Conservation (phyloP, 1,140 invertebrate species). For the Megalopta genalis region DNA sequence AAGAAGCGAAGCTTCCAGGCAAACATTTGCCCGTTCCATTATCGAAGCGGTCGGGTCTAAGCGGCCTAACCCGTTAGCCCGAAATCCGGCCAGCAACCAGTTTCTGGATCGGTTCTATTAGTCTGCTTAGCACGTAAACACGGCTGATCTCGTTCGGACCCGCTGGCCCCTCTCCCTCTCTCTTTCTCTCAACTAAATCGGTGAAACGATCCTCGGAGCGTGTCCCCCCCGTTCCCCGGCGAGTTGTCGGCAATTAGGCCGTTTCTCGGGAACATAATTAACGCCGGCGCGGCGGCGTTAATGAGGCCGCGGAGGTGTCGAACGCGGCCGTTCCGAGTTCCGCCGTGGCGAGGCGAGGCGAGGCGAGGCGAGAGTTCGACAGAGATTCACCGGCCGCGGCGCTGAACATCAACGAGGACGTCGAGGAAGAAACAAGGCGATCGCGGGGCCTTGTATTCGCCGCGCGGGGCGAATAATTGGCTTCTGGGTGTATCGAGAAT, state of each 20-base stretch:
- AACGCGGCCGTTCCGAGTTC: constrained; percentile 65
- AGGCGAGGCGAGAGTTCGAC: constrained; percentile 4
- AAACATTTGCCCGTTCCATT: no score
- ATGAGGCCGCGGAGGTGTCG: constrained; percentile 75
- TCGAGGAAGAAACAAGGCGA: neutral
- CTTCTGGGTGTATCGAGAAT: constrained; percentile 42
- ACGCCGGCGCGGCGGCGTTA: constrained; percentile 71
- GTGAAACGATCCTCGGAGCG: neutral
- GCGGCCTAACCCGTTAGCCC: constrained; percentile 54
- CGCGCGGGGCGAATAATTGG: constrained; percentile 56
- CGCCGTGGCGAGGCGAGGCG: neutral
- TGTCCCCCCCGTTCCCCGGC: neutral
- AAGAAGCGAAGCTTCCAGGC: no score
- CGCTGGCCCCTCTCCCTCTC: neutral
- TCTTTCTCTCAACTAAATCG: neutral
- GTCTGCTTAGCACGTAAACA: constrained; percentile 75
- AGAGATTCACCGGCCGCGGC: constrained; percentile 12
- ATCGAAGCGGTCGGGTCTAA: neutral
- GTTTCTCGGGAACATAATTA: constrained; percentile 75
- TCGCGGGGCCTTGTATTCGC: constrained; percentile 35
- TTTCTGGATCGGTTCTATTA: constrained; percentile 71
- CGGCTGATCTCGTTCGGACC: constrained; percentile 70
- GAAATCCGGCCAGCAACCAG: constrained; percentile 67
- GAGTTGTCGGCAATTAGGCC: constrained; percentile 75
- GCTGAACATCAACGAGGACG: no score